Conservation (phyloP, 1,140 invertebrate genomes). For the fruit fly (Drosophila melanogaster) region Release_6_plus_ISO1_MT NC_004354.4:6099001-6099500, state of each 20-base stretch:
- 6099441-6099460: slow-evolving; percentile 73
- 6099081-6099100: slow-evolving; percentile 12
- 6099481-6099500: slow-evolving; percentile 9
- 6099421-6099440: slow-evolving; percentile 46
- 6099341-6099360: not conserved
- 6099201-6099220: slow-evolving; percentile 42
- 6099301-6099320: slow-evolving; percentile 54
- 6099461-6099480: slow-evolving; percentile 62
- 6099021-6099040: slow-evolving; percentile 9
- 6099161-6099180: no score
- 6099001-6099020: slow-evolving; percentile 3
- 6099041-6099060: slow-evolving; percentile 55
- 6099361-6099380: not conserved
- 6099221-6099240: slow-evolving; percentile 68
- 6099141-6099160: not conserved
- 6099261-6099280: not conserved
- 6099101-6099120: slow-evolving; percentile 60
- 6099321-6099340: slow-evolving; percentile 23
- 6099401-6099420: not conserved
- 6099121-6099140: slow-evolving; percentile 35
- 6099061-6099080: slow-evolving; percentile 44
- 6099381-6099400: no score
- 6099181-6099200: slow-evolving; percentile 1
- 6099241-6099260: slow-evolving; percentile 33
- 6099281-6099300: slow-evolving; percentile 1